Evolutionary conservation across 1,140 invertebrate species (phyloP), one percentile per base, ranked within the genome.

Genomic region (Formica exsecta): DNA sequence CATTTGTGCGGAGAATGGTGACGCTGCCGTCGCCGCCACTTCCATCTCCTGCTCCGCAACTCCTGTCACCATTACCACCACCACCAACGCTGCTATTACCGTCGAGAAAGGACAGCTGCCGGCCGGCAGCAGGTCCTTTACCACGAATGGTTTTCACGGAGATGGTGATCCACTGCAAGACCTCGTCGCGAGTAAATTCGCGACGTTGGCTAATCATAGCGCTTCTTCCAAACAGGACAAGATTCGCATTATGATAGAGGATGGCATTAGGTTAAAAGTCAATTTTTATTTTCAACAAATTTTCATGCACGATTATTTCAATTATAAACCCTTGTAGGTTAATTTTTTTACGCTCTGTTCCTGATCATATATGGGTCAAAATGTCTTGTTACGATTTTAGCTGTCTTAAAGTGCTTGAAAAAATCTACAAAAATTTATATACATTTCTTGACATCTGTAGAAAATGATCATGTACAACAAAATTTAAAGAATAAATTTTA

Each of bases 241-340:
- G 84, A 94, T 95, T 86, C 92, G 94, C 32, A 92, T 94, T 65
- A 93, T 95, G 91, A 93, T 95, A 41, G 95, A 95, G 85, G 94
- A 95, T 86, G 93, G 93, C 86, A 94, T 95, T 87, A 95, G 95
- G 96, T 96, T 87, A 68, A 51, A 51, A 90, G 85, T 85, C 57
- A 51, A 73, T 64, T 68, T 61, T 83, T n/a, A 25, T 6, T 75
- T 57, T 25, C 16, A 29, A 59, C 3, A 51, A 29, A 3, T 6
- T 19, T 51, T 51, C 1, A 3, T 65, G 13, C 44, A n/a, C 22
- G 73, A 75, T 57, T 59, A 5, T 29, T n/a, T 71, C 16, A 19
- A 19, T 44, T 44, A 44, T 44, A 13, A 38, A 38, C 5, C 6
- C 9, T 44, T 44, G 2, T 44, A 44, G 9, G 11, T 11, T 8